A percentile compares a stretch with the other conserved stretches of the same genome.
Evolutionary conservation across 2,113 vertebrate species (phyloP).

Genomic region (Actinemys pallida): DNA sequence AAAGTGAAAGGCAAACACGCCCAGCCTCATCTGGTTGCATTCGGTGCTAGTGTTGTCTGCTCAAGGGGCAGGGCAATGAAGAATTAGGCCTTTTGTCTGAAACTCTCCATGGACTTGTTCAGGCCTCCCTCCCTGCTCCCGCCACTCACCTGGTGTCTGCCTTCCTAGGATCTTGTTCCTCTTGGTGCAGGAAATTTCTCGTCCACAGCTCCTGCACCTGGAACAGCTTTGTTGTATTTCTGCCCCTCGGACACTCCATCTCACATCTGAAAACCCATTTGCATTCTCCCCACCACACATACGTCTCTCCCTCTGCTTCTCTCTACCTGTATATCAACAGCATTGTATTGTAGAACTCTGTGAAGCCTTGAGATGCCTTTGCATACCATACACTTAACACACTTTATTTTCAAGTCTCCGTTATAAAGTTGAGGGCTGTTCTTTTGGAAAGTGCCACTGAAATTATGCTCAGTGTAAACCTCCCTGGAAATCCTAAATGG

Average conservation of each 20-base stretch:
- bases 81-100: neutral
- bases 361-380: constrained; percentile 54
- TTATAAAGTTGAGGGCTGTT: constrained; percentile 47
- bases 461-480: neutral
- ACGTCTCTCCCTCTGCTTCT: constrained; percentile 14
- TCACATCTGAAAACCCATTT: neutral
- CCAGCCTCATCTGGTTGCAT: neutral
- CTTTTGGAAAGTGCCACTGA: constrained; percentile 46
- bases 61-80: neutral
- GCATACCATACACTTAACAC: constrained; percentile 55
- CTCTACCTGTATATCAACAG: constrained; percentile 26
- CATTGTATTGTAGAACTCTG: constrained; percentile 8
- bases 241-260: neutral
- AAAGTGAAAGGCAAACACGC: neutral
- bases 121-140: neutral
- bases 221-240: neutral
- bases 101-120: neutral
- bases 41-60: neutral
- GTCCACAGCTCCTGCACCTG: neutral
- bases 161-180: constrained; percentile 21
- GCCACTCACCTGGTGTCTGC: neutral
- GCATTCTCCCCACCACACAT: neutral
- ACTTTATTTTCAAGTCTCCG: constrained; percentile 19
- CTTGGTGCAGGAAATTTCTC: neutral
- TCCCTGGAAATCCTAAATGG: constrained; percentile 63